Base-by-base conservation (phyloP, 2,888 invertebrate genomes). In the Volucella bombylans region DNA sequence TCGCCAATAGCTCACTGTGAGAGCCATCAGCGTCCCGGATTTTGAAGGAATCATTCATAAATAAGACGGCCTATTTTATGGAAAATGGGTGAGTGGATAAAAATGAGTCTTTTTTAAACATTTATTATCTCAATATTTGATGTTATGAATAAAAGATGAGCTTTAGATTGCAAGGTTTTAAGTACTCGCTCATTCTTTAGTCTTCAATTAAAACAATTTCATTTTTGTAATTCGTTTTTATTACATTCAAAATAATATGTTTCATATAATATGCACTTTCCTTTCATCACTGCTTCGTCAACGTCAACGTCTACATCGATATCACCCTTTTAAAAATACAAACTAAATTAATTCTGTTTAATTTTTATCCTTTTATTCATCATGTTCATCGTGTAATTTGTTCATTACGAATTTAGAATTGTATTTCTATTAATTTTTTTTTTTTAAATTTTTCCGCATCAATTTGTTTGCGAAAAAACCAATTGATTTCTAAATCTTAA, bases 221-320 rank as follows among this genome's bases (percentile, higher is more conserved):
- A 54, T 18, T 59, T 76, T 67, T 67, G 68, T 74, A 69, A 49
- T 80, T 69, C 50, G 68, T 45, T 76, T 80, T 76, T 85, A 85
- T 80, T 85, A 76, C 76, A 76, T 43, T 80, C 76, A 82, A 78
- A 82, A 82, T 82, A 82, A 82, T 82, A 77, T 77, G 77, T 82
- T 64, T 77, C 65, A 72, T 77, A 77, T 77, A 77, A 80, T 80
- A 80, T 83, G 74, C 79, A 80, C 74, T 85, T 80, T 80, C 69
- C 80, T 76, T 61, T 57, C 69, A 62, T 78, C 52, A 76, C 73
- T 72, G 61, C 68, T 50, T 74, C 79, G 15, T 74, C 50, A 68
- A 65, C 59, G 45, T 82, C 68, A 41, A 38, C 38, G 15, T 71
- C 73, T 67, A 61, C 15, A 68, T 62, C 67, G 72, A 82, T 85